Conservation (phyloP, 1,140 invertebrate genomes). For the Drosophila setifemur region DNA sequence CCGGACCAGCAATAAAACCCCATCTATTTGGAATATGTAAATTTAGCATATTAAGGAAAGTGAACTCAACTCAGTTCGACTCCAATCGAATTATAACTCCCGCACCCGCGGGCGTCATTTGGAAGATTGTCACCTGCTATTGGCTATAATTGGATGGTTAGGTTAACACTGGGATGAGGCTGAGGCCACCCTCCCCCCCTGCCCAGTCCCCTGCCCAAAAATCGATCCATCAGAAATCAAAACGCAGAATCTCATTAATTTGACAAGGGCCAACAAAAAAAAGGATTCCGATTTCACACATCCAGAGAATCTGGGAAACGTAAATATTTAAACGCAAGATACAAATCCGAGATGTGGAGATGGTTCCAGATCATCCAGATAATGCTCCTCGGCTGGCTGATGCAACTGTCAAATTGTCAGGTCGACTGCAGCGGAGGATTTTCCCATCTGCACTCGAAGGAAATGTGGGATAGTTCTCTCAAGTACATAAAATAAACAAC, state of each 20-base stretch:
- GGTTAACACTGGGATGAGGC: constrained; percentile 16
- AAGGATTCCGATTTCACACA: too few species aligned
- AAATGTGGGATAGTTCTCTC: too few species aligned
- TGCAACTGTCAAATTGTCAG: constrained; percentile 61
- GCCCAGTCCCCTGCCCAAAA: constrained; percentile 10
- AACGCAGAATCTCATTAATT: constrained; percentile 74
- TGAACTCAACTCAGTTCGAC: too few species aligned
- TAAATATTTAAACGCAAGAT: constrained; percentile 69
- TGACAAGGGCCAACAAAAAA: constrained; percentile 65
- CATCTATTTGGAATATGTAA: constrained; percentile 54
- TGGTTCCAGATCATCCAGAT: constrained; percentile 45
- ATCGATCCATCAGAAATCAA: constrained; percentile 75
- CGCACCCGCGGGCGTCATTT: background rate
- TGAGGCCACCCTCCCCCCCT: background rate
- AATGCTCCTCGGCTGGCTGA: constrained; percentile 27
- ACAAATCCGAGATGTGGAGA: too few species aligned
- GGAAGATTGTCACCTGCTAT: constrained; percentile 23
- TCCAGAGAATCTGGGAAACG: constrained; percentile 56
- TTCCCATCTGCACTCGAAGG: too few species aligned
- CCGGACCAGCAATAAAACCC: constrained; percentile 61
- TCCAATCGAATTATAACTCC: too few species aligned
- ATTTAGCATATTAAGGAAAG: constrained; percentile 69
- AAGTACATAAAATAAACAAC: too few species aligned
- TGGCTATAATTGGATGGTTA: constrained; percentile 33
- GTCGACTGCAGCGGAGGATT: constrained; percentile 9